Conservation (phyloP, 2,888 invertebrate genomes). For the Gibbula magus region DNA sequence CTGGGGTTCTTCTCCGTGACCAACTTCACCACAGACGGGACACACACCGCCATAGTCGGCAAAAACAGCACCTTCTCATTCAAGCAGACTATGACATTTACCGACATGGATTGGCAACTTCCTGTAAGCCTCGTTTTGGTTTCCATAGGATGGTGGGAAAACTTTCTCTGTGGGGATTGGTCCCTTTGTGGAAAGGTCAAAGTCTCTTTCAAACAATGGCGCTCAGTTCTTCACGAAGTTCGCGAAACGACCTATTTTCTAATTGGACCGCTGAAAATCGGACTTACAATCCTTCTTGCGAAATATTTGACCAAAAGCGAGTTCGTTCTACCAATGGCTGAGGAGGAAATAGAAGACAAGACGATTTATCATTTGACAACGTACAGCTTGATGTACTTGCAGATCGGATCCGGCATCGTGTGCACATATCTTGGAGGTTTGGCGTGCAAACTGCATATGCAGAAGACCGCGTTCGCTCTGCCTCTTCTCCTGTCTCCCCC, state of each 20-base stretch:
- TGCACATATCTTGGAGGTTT: conserved; percentile 76
- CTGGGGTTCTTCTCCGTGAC: conserved; percentile 52
- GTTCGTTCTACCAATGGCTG: conserved; percentile 40
- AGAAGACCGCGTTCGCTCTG: conserved; percentile 76
- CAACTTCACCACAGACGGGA: conserved; percentile 50
- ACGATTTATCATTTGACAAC: conserved; percentile 51
- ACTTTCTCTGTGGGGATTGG: conserved; percentile 82
- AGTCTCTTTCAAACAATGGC: conserved; percentile 61
- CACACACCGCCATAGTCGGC: conserved; percentile 46
- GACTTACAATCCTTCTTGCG: conserved; percentile 56
- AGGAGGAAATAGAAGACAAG: conserved; percentile 31
- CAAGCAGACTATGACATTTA: conserved; percentile 69
- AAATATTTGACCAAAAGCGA: conserved; percentile 53
- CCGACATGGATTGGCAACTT: conserved; percentile 83
- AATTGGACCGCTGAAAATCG: conserved; percentile 62
- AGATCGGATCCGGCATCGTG: conserved; percentile 60
- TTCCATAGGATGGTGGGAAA: conserved; percentile 99
- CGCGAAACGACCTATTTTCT: conserved; percentile 62
- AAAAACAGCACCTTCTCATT: conserved; percentile 43
- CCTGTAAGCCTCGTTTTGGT: conserved; percentile 89
- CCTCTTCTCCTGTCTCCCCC: conserved; percentile 75
- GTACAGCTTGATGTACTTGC: conserved; percentile 65
- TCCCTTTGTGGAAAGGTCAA: conserved; percentile 58
- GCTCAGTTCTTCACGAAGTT: conserved; percentile 59
- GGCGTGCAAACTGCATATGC: conserved; percentile 78